phyloP scores from a whole-genome alignment of 2,797 vertebrate species.

The Distichodus sexfasciatus region DNA sequence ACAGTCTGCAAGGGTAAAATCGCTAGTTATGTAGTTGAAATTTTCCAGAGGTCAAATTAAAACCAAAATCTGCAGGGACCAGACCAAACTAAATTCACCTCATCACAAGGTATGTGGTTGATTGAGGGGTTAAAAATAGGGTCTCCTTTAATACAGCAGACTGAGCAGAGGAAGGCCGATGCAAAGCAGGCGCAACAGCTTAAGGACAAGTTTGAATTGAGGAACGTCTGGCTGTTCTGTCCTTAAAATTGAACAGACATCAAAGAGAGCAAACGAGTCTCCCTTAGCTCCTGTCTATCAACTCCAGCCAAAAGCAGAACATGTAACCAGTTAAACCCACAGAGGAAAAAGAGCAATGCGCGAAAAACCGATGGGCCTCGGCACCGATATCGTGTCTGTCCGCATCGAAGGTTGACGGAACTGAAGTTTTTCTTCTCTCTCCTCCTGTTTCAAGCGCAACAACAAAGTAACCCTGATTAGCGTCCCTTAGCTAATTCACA shows the following conservation, averaged over 20 bases:
- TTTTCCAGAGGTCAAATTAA: too few species aligned
- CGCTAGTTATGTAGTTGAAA: too few species aligned
- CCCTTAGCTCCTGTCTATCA: not conserved
- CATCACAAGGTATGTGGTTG: too few species aligned
- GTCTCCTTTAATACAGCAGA: not conserved
- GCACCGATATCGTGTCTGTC: not conserved
- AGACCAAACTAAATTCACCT: too few species aligned
- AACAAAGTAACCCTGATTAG: conserved; percentile 40
- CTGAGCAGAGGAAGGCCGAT: too few species aligned
- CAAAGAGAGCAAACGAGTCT: not conserved
- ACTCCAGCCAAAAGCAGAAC: not conserved
- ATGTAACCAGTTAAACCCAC: conserved; percentile 2
- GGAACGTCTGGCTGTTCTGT: not conserved
- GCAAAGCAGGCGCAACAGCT: too few species aligned
- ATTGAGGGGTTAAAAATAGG: too few species aligned
- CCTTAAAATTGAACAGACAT: not conserved
- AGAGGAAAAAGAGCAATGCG: not conserved
- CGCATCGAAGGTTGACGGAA: not conserved
- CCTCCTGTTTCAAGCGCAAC: conserved; percentile 14
- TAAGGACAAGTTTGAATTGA: not conserved
- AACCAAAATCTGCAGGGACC: too few species aligned
- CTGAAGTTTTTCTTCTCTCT: not conserved
- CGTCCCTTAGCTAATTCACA: not conserved
- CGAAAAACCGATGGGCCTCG: not conserved
- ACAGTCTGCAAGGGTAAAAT: too few species aligned